Evolutionary conservation across 2,888 invertebrate species (phyloP).

Genomic region (Apocheima hispidaria): DNA sequence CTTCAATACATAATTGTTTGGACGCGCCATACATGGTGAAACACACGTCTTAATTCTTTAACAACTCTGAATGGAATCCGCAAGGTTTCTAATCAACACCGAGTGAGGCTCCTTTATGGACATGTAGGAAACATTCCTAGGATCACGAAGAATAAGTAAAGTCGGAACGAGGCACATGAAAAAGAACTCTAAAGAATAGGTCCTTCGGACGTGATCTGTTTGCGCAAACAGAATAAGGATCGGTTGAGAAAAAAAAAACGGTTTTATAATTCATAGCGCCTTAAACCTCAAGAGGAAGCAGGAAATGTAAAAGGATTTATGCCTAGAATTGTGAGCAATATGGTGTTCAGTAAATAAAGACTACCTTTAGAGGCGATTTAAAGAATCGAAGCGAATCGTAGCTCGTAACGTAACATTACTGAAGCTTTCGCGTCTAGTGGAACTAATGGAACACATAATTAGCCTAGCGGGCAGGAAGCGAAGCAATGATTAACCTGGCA

Average conservation of each 20-base stretch:
- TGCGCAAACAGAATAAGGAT: constrained; percentile 10
- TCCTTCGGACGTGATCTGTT: constrained; percentile 35
- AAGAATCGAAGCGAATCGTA: constrained; percentile 60
- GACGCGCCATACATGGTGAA: constrained; percentile 65
- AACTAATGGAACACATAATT: constrained; percentile 79
- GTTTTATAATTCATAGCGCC: constrained; percentile 41
- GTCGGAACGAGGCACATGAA: constrained; percentile 28
- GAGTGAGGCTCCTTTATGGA: constrained; percentile 61
- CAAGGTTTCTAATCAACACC: constrained; percentile 59
- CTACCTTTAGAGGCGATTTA: constrained; percentile 44
- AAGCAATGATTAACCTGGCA: constrained; percentile 69
- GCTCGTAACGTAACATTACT: constrained; percentile 54
- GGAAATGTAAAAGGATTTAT: constrained; percentile 46
- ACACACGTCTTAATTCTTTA: constrained; percentile 58
- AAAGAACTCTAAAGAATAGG: constrained; percentile 33
- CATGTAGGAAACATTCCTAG: constrained; percentile 66
- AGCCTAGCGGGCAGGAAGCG: constrained; percentile 73
- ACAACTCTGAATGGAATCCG: constrained; percentile 60
- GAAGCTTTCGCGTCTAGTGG: constrained; percentile 70
- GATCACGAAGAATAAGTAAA: constrained; percentile 51
- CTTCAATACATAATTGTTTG: constrained; percentile 67
- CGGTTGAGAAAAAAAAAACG: constrained; percentile 28
- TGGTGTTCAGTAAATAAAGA: constrained; percentile 25
- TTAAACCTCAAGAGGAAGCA: constrained; percentile 53
- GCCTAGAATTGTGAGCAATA: constrained; percentile 15